Percentiles rank a stretch among this genome's conserved stretches.
Conservation (phyloP, 2,888 invertebrate species). For the Crossocerus cetratus region DNA sequence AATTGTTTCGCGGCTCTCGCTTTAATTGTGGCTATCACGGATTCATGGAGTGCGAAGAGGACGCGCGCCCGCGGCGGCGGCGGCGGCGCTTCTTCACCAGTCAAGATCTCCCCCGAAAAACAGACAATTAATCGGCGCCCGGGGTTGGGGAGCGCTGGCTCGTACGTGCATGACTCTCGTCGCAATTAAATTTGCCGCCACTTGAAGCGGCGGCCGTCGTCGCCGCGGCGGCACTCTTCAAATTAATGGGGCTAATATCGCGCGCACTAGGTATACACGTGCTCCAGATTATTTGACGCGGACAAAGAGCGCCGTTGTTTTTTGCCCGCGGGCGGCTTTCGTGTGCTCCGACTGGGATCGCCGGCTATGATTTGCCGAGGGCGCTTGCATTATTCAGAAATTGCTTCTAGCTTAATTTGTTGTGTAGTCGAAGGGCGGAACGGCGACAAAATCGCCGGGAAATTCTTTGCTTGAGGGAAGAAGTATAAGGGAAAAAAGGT, state of each 20-base stretch:
- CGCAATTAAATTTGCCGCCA: constrained; percentile 10
- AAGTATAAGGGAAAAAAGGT: too few species aligned
- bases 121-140: constrained; percentile 1
- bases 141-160: not conserved
- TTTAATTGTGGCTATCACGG: not conserved
- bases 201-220: not conserved
- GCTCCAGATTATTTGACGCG: not conserved
- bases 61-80: not conserved
- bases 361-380: too few species aligned
- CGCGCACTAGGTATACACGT: not conserved
- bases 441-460: too few species aligned
- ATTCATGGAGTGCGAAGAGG: not conserved
- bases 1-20: too few species aligned
- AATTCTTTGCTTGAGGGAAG: too few species aligned
- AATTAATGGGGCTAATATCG: constrained; percentile 14
- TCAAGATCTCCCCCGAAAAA: not conserved
- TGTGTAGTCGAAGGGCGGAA: too few species aligned
- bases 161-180: not conserved
- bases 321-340: too few species aligned
- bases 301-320: too few species aligned
- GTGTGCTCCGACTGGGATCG: too few species aligned
- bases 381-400: too few species aligned
- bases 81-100: not conserved
- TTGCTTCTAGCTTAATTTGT: too few species aligned
- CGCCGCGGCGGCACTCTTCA: not conserved